These are phyloP conservation scores for Cenopis cana DNA, from an alignment of 2,888 invertebrate genomes.

Conservation along the genomic window DNA sequence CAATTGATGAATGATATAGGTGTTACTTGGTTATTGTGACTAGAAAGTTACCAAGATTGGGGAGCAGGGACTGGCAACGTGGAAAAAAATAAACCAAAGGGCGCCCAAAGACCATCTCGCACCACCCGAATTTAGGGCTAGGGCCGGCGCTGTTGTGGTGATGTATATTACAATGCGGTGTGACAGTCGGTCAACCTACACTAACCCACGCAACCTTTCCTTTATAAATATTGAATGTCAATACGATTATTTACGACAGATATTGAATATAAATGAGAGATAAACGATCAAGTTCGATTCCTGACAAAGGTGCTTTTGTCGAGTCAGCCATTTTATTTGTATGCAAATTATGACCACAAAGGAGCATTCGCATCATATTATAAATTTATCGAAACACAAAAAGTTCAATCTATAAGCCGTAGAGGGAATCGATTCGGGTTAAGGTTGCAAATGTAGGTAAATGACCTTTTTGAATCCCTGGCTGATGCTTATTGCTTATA, in stretches of 20 bases:
- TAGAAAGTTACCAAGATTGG: background rate
- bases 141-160: too few species aligned
- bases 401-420: slow-evolving; percentile 51
- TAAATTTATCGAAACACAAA: slow-evolving; percentile 57
- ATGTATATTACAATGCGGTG: slow-evolving; percentile 18
- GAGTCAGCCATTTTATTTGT: slow-evolving; percentile 81
- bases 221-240: slow-evolving; percentile 82
- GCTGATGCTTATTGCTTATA: background rate
- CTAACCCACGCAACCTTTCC: slow-evolving; percentile 78
- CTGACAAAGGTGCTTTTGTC: slow-evolving; percentile 78
- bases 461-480: background rate
- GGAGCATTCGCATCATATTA: slow-evolving; percentile 60
- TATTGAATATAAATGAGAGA: slow-evolving; percentile 82
- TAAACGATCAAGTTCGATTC: slow-evolving; percentile 76
- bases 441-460: slow-evolving; percentile 16
- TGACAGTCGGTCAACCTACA: slow-evolving; percentile 48
- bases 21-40: background rate
- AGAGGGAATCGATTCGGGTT: slow-evolving; percentile 32
- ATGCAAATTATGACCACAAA: slow-evolving; percentile 77
- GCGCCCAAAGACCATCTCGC: too few species aligned
- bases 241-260: slow-evolving; percentile 79
- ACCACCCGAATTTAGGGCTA: too few species aligned
- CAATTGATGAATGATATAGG: background rate
- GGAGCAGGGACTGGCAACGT: too few species aligned
- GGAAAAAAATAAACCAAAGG: too few species aligned